Evolutionary conservation across 2,888 invertebrate genomes (phyloP), one percentile per base, ranked within the genome.

Genomic region (Clistopyga incitator): DNA sequence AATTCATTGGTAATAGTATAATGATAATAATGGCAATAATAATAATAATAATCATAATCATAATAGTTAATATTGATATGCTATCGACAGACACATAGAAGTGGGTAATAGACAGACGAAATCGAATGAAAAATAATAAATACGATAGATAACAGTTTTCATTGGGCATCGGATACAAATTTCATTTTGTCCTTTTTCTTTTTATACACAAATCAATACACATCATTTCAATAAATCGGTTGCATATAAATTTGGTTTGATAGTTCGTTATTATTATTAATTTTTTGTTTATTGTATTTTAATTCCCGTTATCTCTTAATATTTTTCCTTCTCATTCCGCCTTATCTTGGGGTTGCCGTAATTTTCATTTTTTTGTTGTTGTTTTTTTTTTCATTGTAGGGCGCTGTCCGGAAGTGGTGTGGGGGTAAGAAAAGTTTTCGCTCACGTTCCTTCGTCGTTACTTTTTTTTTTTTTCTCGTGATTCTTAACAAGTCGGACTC

Each of bases 1-100:
- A 83, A 79, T 84, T 81, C 77, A 81, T 75, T 82, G 68, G 82
- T 85, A 84, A 86, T 86, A 85, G 81, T 87, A 86, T 86, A 87
- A 89, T 87, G 84, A 86, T 87, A 78, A 86, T 86, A 78, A 87
- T 81, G 59, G 78, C 68, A 80, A 79, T 82, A 71, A 81, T 82
- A 50, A 78, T 78, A 78, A 82, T 84, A 71, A 82, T 71, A 72
- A 86, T 81, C 52, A 78, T 56, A 81, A 82, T 67, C 50, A 85
- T 82, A 50, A 78, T 84, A 45, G 78, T 76, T 42, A 61, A 67
- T 68, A 68, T 77, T 77, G 68, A 83, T 84, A 83, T 82, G 79
- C 71, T 81, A 82, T 81, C 67, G 76, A 84, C 77, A 78, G 82
- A 81, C 78, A 85, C 79, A 45, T 77, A 71, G 78, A 74, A 76